Conservation (phyloP, 1,140 invertebrate species). For the Vanessa tameamea region DNA sequence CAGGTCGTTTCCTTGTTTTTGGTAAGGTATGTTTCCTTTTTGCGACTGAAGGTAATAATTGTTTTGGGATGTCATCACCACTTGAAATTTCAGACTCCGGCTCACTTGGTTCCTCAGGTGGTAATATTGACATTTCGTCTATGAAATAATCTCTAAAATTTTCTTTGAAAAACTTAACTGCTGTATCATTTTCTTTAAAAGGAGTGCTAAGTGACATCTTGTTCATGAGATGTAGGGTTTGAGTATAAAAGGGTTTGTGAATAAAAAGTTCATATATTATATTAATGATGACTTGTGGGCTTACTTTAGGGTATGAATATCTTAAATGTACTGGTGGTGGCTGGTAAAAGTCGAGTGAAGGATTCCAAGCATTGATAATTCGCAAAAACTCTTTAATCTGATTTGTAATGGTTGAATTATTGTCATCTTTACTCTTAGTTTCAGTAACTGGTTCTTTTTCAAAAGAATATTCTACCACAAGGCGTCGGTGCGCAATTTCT, state of each 20-base stretch:
- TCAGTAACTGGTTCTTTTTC: conserved; percentile 57
- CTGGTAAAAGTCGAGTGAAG: conserved; percentile 84
- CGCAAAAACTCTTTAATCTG: conserved; percentile 85
- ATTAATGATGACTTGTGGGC: conserved; percentile 86
- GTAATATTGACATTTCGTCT: conserved; percentile 46
- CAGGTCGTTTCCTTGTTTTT: conserved; percentile 83
- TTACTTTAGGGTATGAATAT: conserved; percentile 90
- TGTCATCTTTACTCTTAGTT: conserved; percentile 43
- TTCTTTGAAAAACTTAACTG: conserved; percentile 75
- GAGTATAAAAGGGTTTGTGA: conserved; percentile 91
- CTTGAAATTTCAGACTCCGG: conserved; percentile 92
- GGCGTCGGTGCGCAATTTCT: conserved; percentile 79
- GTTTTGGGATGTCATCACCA: conserved; percentile 76
- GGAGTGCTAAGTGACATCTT: conserved; percentile 95
- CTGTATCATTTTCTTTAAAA: conserved; percentile 84
- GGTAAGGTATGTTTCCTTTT: conserved; percentile 83
- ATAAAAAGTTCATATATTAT: conserved; percentile 88
- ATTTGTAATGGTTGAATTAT: conserved; percentile 58
- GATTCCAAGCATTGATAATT: conserved; percentile 86
- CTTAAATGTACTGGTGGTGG: conserved; percentile 87
- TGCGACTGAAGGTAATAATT: conserved; percentile 73
- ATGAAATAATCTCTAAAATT: conserved; percentile 59
- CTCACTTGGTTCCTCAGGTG: conserved; percentile 60
- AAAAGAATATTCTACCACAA: conserved; percentile 82
- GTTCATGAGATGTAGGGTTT: conserved; percentile 96